Conservation (phyloP, 2,113 vertebrate genomes). For the Camelus bactrianus region DNA sequence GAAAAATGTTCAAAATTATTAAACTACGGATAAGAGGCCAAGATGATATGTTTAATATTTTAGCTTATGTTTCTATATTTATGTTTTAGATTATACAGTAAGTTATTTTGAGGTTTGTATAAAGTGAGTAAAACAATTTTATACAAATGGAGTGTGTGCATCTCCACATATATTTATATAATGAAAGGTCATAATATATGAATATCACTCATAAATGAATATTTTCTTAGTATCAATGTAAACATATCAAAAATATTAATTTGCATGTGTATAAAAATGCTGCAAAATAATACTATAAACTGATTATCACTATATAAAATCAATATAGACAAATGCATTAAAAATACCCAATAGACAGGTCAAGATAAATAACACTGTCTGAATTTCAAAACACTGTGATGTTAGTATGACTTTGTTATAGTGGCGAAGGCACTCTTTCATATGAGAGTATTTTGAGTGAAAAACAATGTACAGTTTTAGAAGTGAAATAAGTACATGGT, state of each 20-base stretch:
- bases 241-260: conserved; percentile 70
- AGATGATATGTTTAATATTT: background rate
- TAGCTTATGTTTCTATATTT: background rate
- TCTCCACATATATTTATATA: background rate
- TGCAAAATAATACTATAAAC: conserved; percentile 62
- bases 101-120: conserved; percentile 55
- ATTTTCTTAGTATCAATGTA: conserved; percentile 66
- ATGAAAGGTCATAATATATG: no score
- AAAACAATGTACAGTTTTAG: background rate
- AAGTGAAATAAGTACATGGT: background rate
- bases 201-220: background rate
- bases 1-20: background rate
- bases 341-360: conserved; percentile 69
- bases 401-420: background rate
- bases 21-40: background rate
- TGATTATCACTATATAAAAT: conserved; percentile 60
- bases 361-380: conserved; percentile 63
- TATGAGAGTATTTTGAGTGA: background rate
- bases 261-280: conserved; percentile 46
- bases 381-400: conserved; percentile 13
- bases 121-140: conserved; percentile 49
- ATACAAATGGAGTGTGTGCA: background rate
- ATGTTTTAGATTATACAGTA: accelerated
- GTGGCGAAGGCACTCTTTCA: background rate
- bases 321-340: background rate